Conservation (phyloP, 1,140 invertebrate genomes). For the Drepana arcuata region DNA sequence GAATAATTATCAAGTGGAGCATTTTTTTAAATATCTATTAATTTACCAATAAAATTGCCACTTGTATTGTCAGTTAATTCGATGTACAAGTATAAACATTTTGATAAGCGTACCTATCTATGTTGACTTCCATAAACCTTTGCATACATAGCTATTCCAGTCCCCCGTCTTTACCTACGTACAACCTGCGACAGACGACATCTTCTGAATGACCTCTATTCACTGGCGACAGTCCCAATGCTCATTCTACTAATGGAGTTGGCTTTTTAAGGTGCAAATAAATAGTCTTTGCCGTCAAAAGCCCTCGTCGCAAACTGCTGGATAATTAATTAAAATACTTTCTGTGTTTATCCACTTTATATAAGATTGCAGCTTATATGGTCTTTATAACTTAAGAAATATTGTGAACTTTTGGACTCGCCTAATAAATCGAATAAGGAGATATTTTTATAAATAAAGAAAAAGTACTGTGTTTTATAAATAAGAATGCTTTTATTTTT, state of each 20-base stretch:
- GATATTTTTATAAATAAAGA: too few relatives aligned
- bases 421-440: too few relatives aligned
- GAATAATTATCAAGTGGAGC: too few relatives aligned
- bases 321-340: conserved; percentile 61
- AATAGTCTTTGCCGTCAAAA: conserved; percentile 46
- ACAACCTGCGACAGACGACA: conserved; percentile 45
- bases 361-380: too few relatives aligned
- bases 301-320: conserved; percentile 28
- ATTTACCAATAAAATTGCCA: too few relatives aligned
- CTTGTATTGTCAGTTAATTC: too few relatives aligned
- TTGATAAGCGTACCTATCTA: not conserved
- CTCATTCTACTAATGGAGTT: conserved; percentile 67
- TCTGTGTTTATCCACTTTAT: too few relatives aligned
- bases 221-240: conserved; percentile 28
- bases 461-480: conserved; percentile 4
- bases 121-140: not conserved
- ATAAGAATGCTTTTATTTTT: conserved; percentile 7
- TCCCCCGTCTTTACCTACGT: too few relatives aligned
- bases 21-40: too few relatives aligned
- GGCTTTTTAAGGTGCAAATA: conserved; percentile 63
- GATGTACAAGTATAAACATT: too few relatives aligned
- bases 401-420: too few relatives aligned
- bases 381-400: too few relatives aligned
- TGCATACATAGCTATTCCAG: not conserved
- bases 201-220: conserved; percentile 62